A percentile compares a stretch with the other conserved stretches of the same genome.
Conservation (phyloP, 1,140 invertebrate genomes). For the Diabrotica undecimpunctata region DNA sequence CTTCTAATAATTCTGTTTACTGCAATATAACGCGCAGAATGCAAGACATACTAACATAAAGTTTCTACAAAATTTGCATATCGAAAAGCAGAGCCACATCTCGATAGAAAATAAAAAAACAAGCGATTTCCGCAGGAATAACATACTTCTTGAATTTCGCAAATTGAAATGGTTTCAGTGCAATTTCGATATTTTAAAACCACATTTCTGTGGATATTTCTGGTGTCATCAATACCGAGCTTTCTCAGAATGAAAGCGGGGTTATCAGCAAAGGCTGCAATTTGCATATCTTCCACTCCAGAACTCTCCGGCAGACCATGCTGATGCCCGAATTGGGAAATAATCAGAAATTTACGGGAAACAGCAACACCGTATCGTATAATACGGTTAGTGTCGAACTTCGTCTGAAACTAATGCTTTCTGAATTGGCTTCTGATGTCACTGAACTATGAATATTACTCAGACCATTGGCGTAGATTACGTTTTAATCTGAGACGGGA, state of each 20-base stretch:
- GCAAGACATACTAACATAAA: background rate
- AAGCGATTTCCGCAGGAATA: background rate
- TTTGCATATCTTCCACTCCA: slow-evolving; percentile 16
- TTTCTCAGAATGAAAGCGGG: background rate
- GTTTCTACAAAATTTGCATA: background rate
- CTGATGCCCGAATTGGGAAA: slow-evolving; percentile 1
- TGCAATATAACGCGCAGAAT: too few relatives aligned
- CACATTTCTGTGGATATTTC: slow-evolving; percentile 3
- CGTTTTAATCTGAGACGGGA: too few relatives aligned
- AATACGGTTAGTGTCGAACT: slow-evolving; percentile 17
- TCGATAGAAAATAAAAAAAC: background rate
- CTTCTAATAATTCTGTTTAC: too few relatives aligned
- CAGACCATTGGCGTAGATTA: background rate
- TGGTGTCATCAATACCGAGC: background rate
- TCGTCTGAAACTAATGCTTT: slow-evolving; percentile 18
- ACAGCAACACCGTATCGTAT: slow-evolving; percentile 15
- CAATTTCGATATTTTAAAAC: slow-evolving; percentile 1
- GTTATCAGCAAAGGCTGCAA: slow-evolving; percentile 9
- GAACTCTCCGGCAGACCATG: slow-evolving; percentile 5
- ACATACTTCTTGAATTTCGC: background rate
- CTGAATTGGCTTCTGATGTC: slow-evolving; percentile 18
- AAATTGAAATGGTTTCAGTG: background rate
- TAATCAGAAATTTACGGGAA: slow-evolving; percentile 17
- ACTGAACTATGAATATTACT: slow-evolving; percentile 9
- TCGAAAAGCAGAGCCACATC: slow-evolving; percentile 1